Evolutionary conservation across 37 sponge, comb jelly and placozoan species (phyloP).

Genomic region (Tethya wilhelma): DNA sequence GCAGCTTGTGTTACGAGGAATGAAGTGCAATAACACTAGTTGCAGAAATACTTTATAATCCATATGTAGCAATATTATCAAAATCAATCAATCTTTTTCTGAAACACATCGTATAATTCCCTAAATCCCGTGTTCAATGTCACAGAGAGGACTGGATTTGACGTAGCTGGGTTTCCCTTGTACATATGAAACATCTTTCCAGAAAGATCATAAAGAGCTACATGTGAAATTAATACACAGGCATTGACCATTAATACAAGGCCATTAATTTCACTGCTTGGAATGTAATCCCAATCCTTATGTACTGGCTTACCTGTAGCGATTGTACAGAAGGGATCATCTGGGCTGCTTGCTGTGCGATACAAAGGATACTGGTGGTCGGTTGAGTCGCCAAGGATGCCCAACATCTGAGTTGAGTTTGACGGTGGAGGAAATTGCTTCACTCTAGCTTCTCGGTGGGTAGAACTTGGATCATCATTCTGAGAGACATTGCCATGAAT

Average conservation of each 20-base stretch:
- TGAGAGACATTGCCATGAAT: conserved; percentile 16
- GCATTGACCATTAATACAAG: neutral
- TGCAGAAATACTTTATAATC: no score
- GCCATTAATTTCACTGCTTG: neutral
- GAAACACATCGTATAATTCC: no score
- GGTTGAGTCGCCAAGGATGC: conserved; percentile 38
- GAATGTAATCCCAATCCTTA: neutral
- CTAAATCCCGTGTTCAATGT: no score
- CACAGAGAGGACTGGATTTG: no score
- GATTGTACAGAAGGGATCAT: conserved; percentile 15
- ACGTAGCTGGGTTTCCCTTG: neutral
- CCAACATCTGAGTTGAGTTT: neutral
- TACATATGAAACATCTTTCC: conserved; percentile 45
- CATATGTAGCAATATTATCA: no score
- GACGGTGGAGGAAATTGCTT: conserved; percentile 23
- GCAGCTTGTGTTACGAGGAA: no score
- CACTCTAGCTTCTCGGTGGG: conserved; percentile 32
- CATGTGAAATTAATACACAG: conserved; percentile 37
- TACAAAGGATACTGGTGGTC: conserved; percentile 49
- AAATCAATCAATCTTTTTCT: no score
- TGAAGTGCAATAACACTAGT: no score
- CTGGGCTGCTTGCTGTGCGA: conserved; percentile 23
- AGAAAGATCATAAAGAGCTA: conserved; percentile 55
- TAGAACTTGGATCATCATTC: conserved; percentile 35
- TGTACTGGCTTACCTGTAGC: conserved; percentile 37